Percentiles rank a stretch among this genome's conserved stretches.
These are phyloP conservation scores for Macrobrachium rosenbergii DNA, from an alignment of 1,140 invertebrate genomes.

Conservation along the genomic window DNA sequence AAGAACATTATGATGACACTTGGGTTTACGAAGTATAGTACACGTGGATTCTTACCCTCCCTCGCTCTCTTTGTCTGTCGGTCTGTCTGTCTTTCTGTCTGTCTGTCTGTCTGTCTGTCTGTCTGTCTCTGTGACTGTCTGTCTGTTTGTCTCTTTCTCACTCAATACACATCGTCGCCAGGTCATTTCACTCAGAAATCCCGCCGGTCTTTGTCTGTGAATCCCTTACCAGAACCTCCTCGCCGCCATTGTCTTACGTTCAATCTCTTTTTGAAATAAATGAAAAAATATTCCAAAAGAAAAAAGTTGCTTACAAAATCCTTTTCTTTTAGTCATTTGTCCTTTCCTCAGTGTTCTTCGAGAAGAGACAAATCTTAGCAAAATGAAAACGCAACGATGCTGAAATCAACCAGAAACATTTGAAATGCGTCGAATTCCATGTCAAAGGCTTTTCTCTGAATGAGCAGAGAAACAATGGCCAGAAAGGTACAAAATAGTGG, in stretches of 20 bases:
- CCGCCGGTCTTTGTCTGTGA: no score
- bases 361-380: not conserved
- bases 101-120: not conserved
- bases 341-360: no score
- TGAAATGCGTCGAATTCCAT: conserved; percentile 16
- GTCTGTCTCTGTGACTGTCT: no score
- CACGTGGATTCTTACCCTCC: not conserved
- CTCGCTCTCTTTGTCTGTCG: not conserved
- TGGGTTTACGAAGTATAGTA: no score
- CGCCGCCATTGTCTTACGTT: not conserved
- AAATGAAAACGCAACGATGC: conserved; percentile 26
- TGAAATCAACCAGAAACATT: conserved; percentile 39
- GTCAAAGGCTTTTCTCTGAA: conserved; percentile 56
- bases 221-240: not conserved
- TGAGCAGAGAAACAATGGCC: conserved; percentile 57
- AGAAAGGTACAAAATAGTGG: conserved; percentile 62
- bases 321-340: no score
- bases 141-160: not conserved
- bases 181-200: no score
- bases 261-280: conserved; percentile 16
- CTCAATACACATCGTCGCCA: not conserved
- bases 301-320: not conserved
- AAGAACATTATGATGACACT: no score
- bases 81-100: not conserved
- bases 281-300: conserved; percentile 14